phyloP scores from a whole-genome alignment of 53 echinoderm and acorn worm species.

The Astropecten irregularis region DNA sequence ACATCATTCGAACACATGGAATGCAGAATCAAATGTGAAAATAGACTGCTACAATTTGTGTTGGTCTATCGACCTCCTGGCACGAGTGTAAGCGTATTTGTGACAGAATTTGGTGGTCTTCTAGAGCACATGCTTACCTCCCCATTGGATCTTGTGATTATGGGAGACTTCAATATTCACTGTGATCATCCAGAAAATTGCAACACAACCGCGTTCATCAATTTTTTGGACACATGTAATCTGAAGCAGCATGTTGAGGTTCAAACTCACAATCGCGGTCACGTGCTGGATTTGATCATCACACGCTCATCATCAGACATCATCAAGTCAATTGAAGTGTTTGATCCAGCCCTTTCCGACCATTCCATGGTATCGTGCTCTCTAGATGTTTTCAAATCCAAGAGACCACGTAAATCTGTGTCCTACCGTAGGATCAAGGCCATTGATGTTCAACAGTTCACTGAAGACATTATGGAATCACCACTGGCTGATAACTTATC shows the following conservation, averaged over 20 bases:
- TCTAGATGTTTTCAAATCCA: not conserved
- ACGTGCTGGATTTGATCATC: slow-evolving; percentile 13
- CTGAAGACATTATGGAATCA: not conserved
- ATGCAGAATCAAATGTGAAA: not conserved
- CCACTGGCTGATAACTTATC: not conserved
- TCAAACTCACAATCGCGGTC: not conserved
- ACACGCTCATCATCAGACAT: not conserved
- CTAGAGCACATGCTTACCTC: not conserved
- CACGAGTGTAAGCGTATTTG: not conserved
- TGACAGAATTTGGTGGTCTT: not conserved
- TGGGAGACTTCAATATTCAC: not conserved
- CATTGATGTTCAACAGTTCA: not conserved
- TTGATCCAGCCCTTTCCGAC: not conserved
- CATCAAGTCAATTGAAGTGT: not conserved
- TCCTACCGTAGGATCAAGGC: not conserved
- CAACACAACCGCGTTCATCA: not conserved
- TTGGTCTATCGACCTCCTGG: not conserved
- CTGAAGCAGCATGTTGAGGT: slow-evolving; percentile 5
- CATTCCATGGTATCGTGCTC: not conserved
- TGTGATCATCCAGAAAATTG: not conserved
- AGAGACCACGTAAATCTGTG: not conserved
- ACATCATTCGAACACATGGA: not conserved
- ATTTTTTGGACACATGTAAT: slow-evolving; percentile 8
- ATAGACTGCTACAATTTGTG: not conserved
- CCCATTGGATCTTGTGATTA: not conserved